Conservation (phyloP, 1,140 invertebrate species). For the Neotoxoptera formosana region DNA sequence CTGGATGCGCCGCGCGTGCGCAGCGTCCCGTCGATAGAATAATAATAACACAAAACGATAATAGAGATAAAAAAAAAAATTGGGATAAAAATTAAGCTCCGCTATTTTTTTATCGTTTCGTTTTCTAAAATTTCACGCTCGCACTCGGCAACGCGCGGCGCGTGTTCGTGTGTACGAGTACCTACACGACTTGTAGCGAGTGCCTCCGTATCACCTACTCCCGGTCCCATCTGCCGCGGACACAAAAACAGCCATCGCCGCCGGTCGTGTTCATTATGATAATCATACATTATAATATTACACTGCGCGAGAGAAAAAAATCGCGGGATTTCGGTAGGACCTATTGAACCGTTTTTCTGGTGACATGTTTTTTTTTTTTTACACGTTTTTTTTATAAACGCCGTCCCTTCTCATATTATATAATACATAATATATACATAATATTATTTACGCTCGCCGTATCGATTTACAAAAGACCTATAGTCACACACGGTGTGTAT, state of each 20-base stretch:
- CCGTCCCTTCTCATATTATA: neutral
- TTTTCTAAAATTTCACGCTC: neutral
- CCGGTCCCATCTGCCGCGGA: neutral
- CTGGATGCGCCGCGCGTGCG: neutral
- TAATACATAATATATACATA: neutral
- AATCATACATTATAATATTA: constrained; percentile 5
- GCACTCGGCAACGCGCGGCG: neutral
- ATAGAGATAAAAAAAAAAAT: neutral
- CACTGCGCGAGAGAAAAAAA: neutral
- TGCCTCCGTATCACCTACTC: neutral
- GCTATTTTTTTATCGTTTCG: neutral
- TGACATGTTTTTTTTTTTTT: constrained; percentile 25
- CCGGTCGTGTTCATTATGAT: neutral
- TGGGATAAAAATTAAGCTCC: neutral
- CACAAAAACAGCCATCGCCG: neutral
- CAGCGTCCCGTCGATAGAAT: neutral
- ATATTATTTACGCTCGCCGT: neutral
- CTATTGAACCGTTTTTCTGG: constrained; percentile 27
- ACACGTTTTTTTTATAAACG: neutral
- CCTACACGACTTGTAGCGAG: neutral
- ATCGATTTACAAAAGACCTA: constrained; percentile 53
- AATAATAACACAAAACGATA: neutral
- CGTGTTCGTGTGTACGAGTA: neutral
- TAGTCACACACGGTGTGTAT: neutral
- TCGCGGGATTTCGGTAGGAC: neutral